Evolutionary conservation across 2,113 vertebrate species (phyloP), one percentile per base, ranked within the genome.

Genomic region (Catharus fuscescens): DNA sequence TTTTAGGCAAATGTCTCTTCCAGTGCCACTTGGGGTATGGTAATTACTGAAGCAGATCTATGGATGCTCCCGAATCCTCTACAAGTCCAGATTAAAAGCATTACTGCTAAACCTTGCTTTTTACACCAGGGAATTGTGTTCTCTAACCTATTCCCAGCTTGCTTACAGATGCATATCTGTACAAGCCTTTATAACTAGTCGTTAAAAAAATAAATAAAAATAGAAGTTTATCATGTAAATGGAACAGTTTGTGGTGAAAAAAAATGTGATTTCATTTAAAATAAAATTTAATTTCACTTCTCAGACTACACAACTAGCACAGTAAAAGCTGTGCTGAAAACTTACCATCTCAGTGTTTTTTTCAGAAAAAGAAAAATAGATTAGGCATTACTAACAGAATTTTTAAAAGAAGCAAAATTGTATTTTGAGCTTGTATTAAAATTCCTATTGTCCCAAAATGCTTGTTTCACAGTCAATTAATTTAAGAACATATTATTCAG

Each of bases 31-130:
- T 98, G 99, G 98, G 98, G 98, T 99, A 99, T 99, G 99, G 98
- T 99, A 99, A 99, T 99, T 99, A 99, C 98, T 98, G 97, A 98
- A 98, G 98, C 98, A 98, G 98, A 99, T 99, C 99, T 98, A 98
- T 98, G 98, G 98, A 99, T 98, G 98, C 98, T 98, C 98, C 98
- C 93, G 98, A 98, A 99, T 99, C 98, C 98, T 98, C 98, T 98
- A 98, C 98, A 98, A 98, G 98, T 99, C 98, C 98, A 99, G 98
- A 99, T 99, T 99, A 99, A 99, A 99, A 98, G 98, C 98, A 98
- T 99, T 98, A 98, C 98, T 97, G 98, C 98, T 99, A 98, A 99
- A 99, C 98, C 99, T 98, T 98, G 97, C 98, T 98, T 98, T 97
- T 97, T 98, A 97, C 99, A 98, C 98, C 56, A 97, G 99, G 98